Evolutionary conservation across 2,797 vertebrate species (phyloP), one percentile per base, ranked within the genome.

Genomic region (Muraenolepis orangiensis): DNA sequence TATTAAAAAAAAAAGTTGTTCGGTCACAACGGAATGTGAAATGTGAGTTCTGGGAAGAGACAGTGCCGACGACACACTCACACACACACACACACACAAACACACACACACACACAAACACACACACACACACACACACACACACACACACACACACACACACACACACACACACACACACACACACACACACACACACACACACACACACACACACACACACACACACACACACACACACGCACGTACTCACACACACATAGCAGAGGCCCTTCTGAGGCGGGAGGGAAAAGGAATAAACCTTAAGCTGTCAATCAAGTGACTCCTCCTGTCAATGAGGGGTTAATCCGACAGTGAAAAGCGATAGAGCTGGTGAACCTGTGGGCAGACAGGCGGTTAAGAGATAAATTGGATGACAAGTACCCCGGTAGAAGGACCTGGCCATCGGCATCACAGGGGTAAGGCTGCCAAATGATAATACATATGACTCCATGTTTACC

Each of bases 291-390:
- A n/a, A n/a, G n/a, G 85, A 80, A 74, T 84, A 88, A 86, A 87
- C 77, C 78, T 79, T 80, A 85, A 84, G 77, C 71, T 90, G 90
- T 91, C 91, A 91, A 83, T 91, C 91, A 89, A 67, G 32, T 81
- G 85, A 83, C 87, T 86, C 83, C 74, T 30, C 88, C 89, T 86
- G 88, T 90, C 90, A 91, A 89, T 88, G 84, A 81, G 69, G 81
- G 84, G 78, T 78, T 91, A 91, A 91, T 90, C 89, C 83, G 77
- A 46, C 81, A 86, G 71, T 89, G 88, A 89, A 86, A 91, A 86
- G 80, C 81, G 78, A 46, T 81, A 26, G 75, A 28, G 86, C 77
- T 76, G 78, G 87, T 66, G 84, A 76, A 83, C 80, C 72, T 8
- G 16, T 72, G 82, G 11, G 75, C 77, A 81, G 82, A 77, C 71